A percentile compares a stretch with the other conserved stretches of the same genome.
Evolutionary conservation across 1,140 invertebrate species (phyloP).

Genomic region (Formica selysi): DNA sequence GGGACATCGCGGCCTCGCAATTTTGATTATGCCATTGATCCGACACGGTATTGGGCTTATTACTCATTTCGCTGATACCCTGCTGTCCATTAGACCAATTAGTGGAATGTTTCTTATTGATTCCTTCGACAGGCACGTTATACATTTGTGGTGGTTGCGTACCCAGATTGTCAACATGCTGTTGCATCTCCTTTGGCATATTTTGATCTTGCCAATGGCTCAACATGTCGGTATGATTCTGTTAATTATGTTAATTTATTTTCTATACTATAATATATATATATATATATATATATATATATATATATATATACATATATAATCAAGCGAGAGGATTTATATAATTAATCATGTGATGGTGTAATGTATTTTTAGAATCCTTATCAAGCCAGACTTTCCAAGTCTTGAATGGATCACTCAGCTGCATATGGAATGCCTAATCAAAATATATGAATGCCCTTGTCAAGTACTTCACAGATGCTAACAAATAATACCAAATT

Average conservation of each 20-base stretch:
- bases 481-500: constrained; percentile 65
- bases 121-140: constrained; percentile 35
- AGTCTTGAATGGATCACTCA: constrained; percentile 78
- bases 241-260: constrained; percentile 70
- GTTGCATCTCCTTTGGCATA: constrained; percentile 64
- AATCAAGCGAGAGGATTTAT: too few relatives aligned
- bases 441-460: constrained; percentile 81
- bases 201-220: constrained; percentile 77
- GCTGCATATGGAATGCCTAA: constrained; percentile 80
- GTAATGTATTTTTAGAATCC: constrained; percentile 80
- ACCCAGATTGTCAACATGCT: constrained; percentile 50
- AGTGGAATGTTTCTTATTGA: constrained; percentile 63
- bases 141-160: constrained; percentile 44
- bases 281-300: too few relatives aligned
- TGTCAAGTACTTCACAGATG: constrained; percentile 67
- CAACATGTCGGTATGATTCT: constrained; percentile 72
- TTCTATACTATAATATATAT: too few relatives aligned
- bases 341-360: too few relatives aligned
- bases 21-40: constrained; percentile 64
- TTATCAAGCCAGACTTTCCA: constrained; percentile 80
- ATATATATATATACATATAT: too few relatives aligned
- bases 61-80: constrained; percentile 24
- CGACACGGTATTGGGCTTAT: constrained; percentile 26
- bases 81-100: constrained; percentile 50
- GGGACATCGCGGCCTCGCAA: constrained; percentile 16